A percentile compares a stretch with the other conserved stretches of the same genome.
These are phyloP conservation scores for Tautogolabrus adspersus DNA, from an alignment of 2,113 vertebrate species.

Conservation along the genomic window DNA sequence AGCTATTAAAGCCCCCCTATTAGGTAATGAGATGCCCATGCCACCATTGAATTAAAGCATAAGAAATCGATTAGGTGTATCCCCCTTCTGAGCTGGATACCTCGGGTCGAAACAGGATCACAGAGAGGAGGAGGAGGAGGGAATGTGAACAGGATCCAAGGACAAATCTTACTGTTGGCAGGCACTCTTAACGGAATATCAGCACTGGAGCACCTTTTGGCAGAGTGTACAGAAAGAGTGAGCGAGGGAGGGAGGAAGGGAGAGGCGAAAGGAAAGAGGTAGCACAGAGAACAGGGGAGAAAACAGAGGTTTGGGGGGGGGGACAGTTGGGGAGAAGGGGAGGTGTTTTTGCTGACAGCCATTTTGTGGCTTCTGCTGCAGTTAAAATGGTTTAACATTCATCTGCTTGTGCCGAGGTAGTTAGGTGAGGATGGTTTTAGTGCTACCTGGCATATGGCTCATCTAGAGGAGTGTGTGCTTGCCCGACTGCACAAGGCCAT, in stretches of 20 bases:
- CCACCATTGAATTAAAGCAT: conserved; percentile 77
- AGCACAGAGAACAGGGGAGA: conserved; percentile 67
- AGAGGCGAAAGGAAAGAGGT: conserved; percentile 62
- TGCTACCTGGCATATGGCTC: conserved; percentile 75
- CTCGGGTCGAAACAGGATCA: conserved; percentile 75
- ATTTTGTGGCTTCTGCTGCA: conserved; percentile 85
- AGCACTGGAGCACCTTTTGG: conserved; percentile 86
- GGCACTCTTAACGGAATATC: conserved; percentile 82
- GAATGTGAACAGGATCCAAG: conserved; percentile 81
- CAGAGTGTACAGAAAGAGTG: conserved; percentile 69
- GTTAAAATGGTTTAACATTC: conserved; percentile 82
- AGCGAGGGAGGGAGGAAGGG: conserved; percentile 28
- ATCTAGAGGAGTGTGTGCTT: conserved; percentile 49
- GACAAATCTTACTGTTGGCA: conserved; percentile 88
- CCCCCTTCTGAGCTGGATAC: conserved; percentile 71
- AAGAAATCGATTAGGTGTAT: conserved; percentile 78
- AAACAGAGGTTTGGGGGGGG: conserved; percentile 73
- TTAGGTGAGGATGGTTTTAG: conserved; percentile 75
- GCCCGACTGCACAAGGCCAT: conserved; percentile 54
- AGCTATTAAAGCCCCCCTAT: conserved; percentile 55
- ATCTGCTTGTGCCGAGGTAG: conserved; percentile 68
- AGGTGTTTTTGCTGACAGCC: conserved; percentile 83
- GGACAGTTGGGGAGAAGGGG: conserved; percentile 77
- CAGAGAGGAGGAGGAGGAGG: conserved; percentile 56
- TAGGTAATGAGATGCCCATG: conserved; percentile 70